These are phyloP conservation scores for Melanaphis sacchari DNA, from an alignment of 1,140 invertebrate genomes.

Conservation along the genomic window DNA sequence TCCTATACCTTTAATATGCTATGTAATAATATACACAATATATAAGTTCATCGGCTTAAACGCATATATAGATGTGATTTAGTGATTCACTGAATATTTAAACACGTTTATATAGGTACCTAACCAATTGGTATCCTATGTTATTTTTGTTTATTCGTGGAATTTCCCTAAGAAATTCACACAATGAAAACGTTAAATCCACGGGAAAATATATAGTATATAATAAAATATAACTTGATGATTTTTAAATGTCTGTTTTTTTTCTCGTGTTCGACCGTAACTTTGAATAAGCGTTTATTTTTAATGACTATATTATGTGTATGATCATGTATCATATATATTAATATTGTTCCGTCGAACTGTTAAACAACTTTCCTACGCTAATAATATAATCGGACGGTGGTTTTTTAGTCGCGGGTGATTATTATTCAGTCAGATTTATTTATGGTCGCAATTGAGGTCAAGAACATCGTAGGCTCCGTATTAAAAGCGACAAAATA, in stretches of 20 bases:
- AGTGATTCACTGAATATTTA: too few relatives aligned
- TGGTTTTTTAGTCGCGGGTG: not conserved
- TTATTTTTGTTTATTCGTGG: not conserved
- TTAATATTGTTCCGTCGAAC: not conserved
- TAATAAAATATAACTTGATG: not conserved
- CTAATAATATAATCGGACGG: conserved; percentile 33
- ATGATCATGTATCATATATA: not conserved
- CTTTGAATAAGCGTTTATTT: not conserved
- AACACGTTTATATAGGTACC: too few relatives aligned
- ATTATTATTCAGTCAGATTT: conserved; percentile 15
- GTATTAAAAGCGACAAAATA: conserved; percentile 48
- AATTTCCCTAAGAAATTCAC: not conserved
- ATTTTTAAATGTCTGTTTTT: not conserved
- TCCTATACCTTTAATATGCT: too few relatives aligned
- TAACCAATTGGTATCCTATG: not conserved
- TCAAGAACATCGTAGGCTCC: conserved; percentile 34
- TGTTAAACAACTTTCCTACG: conserved; percentile 23
- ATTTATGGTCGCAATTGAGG: conserved; percentile 44
- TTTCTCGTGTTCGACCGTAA: not conserved
- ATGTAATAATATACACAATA: not conserved
- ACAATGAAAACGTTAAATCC: not conserved
- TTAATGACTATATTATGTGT: not conserved
- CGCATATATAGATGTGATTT: too few relatives aligned
- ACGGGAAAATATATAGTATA: not conserved
- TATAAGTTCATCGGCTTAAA: not conserved